Evolutionary conservation across 2,888 invertebrate genomes (phyloP), one percentile per base, ranked within the genome.

Genomic region (Patella caerulea): DNA sequence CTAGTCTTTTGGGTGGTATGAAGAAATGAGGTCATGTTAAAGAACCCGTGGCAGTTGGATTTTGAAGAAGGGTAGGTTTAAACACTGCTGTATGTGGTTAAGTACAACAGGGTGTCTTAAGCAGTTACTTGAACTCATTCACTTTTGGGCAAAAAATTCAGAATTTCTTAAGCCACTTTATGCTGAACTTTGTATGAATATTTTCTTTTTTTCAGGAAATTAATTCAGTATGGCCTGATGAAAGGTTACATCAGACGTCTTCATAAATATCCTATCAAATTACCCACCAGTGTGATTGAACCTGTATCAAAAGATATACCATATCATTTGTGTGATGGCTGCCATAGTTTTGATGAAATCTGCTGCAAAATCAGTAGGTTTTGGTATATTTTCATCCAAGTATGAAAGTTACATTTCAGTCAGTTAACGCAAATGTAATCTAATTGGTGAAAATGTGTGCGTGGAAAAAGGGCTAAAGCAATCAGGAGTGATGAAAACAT

Each of bases 151-250:
- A 45, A 9, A 9, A 70, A 70, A 29, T 17, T 29, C 24, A 29
- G 15, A 70, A 70, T 70, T 70, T 70, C 12, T 56, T 56, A 17
- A 1, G 34, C 11, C 4, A 71, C 45, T 29, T 14, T 75, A 45
- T 45, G 15, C 24, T 14, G 15, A 15, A 56, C 53, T 75, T 24
- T 29, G 3, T 52, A 19, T 45, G 45, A 45, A 56, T 73, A 2
- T 56, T 73, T 52, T 76, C 29, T 65, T 54, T 73, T 92, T 81
- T 80, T 14, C 83, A 93, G 96, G 84, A 95, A 95, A 88, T 93
- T 97, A 73, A 95, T 97, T 75, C 95, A 97, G 85, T 97, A 96
- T 91, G 97, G 97, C 1, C 93, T 97, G n/a, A 93, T 97, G 7
- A 95, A 96, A 89, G 96, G 96, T 0, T 93, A 97, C 9, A 96